Base-by-base conservation (phyloP, 2,888 invertebrate species). In the Branchellion lobata region DNA sequence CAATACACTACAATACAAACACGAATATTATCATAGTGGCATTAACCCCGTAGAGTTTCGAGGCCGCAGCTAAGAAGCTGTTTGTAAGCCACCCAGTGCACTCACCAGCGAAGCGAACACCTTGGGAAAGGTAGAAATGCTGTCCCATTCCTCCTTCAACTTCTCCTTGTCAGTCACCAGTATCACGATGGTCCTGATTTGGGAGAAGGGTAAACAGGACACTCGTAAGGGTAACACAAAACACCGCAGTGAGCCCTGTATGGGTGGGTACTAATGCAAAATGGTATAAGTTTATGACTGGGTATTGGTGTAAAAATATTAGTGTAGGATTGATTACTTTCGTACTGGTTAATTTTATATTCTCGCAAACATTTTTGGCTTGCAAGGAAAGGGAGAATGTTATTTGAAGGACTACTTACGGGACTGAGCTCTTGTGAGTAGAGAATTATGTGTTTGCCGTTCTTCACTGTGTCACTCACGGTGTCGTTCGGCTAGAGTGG, bases 181-280 rank as follows among this genome's bases (percentile, higher is more conserved):
- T 18, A 77, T 65, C 8, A 77, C 65, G 31, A 77, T 33, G 0
- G 33, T 77, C 31, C 24, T 61, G 1, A 77, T n/a, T 31, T 61
- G 34, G 2, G 77, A 77, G 24, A 21, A 34, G 18, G n/a, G 31
- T n/a, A 77, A 65, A 29, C 24, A 33, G 2, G 57, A 57, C 11
- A 65, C 21, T 57, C 77, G 47, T 53, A 77, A 65, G 5, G 77
- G 77, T 11, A 77, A 36, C 8, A 77, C 33, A 34, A 77, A 77
- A 57, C 36, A 57, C n/a, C 77, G 61, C 24, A 77, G 29, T 34
- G 77, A 77, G 27, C 77, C 77, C 77, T 77, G 61, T 11, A 34
- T 11, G n/a, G n/a, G n/a, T n/a, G n/a, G n/a, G n/a, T n/a, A n/a
- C n/a, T n/a, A n/a, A n/a, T n/a, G n/a, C n/a, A n/a, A n/a, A n/a